Base-by-base conservation (phyloP, 2,113 vertebrate species). In the Peromyscus polionotus region DNA sequence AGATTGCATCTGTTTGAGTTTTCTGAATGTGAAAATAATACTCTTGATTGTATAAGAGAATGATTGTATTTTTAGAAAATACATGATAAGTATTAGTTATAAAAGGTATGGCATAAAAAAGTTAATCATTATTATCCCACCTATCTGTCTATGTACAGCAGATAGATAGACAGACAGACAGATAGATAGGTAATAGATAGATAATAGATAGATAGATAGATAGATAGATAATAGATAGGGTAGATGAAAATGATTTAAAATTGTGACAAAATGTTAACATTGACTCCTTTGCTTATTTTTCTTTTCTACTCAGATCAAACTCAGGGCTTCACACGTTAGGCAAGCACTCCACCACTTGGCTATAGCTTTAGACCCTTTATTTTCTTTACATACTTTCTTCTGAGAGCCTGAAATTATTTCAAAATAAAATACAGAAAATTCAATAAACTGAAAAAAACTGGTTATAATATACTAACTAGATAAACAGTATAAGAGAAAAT, bases 1-100 rank as follows among this genome's bases (percentile, higher is more conserved):
- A 95, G 61, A 90, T 83, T 96, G 39, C 42, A 87, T 80, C 48
- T 84, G 4, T 76, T 68, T 93, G 63, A 95, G 20, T 90, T 97
- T 95, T 85, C 70, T 93, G 31, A 93, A 93, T 95, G 88, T 94
- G 48, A 92, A 86, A 75, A 39, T 39, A 85, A 73, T 45, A 33
- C 33, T 80, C 19, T 90, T 39, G 8, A 45, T 84, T 73, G 42
- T 79, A 4, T 90, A 75, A 88, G 70, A 67, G 33, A 87, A 80
- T 59, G 9, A 45, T 17, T 31, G 90, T 88, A 19, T 84, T 79
- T 67, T 94, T 90, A 63, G 68, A 91, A 96, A 92, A 90, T 83
- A 48, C 4, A 39, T n/a, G 48, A 10, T 90, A 65, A 87, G 16
- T 92, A 48, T 96, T 96, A 94, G 51, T 88, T 36, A 13, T 79